Evolutionary conservation across 2,888 invertebrate species (phyloP).

Genomic region (Cantharis flavilabris): DNA sequence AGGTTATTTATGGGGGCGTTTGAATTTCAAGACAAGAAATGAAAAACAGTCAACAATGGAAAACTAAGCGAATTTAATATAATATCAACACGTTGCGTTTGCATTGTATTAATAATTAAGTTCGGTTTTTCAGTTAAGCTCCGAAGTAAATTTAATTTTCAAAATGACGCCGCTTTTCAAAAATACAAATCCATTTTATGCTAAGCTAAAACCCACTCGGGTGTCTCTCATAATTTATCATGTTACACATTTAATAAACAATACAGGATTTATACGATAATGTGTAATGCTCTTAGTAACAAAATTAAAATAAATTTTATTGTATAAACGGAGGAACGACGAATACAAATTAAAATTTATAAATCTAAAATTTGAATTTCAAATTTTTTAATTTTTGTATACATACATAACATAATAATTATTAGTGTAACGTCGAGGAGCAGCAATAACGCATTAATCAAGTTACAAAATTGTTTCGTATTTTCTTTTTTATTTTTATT

Average conservation of each 20-base stretch:
- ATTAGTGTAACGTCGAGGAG: not conserved
- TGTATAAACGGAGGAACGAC: not conserved
- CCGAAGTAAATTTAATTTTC: not conserved
- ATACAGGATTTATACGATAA: not conserved
- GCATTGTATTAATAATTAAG: not conserved
- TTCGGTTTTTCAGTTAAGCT: not conserved
- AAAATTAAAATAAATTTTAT: not conserved
- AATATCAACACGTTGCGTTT: not conserved
- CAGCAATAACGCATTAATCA: not conserved
- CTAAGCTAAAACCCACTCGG: not conserved
- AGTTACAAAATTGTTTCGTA: not conserved
- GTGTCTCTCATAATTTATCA: not conserved
- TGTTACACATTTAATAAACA: not conserved
- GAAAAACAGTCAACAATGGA: not conserved
- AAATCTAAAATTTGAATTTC: not conserved
- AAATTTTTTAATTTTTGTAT: not conserved
- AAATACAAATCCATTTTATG: not conserved
- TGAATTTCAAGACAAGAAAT: not conserved
- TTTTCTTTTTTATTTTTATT: no score
- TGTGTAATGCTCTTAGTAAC: not conserved
- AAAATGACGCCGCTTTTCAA: not conserved
- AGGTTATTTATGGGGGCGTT: not conserved
- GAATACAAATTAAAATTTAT: not conserved
- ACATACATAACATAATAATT: not conserved
- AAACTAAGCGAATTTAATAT: not conserved